Evolutionary conservation across 2,113 vertebrate species (phyloP).

Genomic region (Cygnus atratus): DNA sequence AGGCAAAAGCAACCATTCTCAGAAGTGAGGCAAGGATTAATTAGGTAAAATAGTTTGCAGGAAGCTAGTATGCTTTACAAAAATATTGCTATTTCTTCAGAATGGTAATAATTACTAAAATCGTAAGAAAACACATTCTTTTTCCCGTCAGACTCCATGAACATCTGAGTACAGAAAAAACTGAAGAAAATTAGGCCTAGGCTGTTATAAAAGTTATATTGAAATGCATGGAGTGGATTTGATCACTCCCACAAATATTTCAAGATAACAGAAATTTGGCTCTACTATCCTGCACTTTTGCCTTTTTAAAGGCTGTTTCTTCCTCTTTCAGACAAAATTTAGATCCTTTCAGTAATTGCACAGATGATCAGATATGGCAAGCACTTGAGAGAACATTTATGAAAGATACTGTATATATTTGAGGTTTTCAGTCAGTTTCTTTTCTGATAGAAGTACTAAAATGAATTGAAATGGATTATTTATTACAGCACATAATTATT

Average conservation of each 20-base stretch:
- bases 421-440: background rate
- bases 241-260: background rate
- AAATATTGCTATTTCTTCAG: background rate
- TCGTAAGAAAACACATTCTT: background rate
- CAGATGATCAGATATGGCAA: slow-evolving; percentile 77
- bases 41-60: background rate
- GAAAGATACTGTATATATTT: slow-evolving; percentile 73
- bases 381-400: slow-evolving; percentile 83
- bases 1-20: background rate
- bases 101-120: background rate
- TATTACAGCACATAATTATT: background rate
- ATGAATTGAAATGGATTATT: background rate
- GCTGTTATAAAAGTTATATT: background rate
- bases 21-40: background rate
- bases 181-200: background rate
- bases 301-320: background rate
- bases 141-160: background rate
- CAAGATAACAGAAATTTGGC: background rate
- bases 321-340: slow-evolving; percentile 76
- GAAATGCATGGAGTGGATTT: background rate
- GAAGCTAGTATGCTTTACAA: background rate
- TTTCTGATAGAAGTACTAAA: background rate
- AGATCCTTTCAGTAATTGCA: slow-evolving; percentile 75
- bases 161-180: background rate
- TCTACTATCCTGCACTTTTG: background rate